Conservation (phyloP, 2,888 invertebrate species). For the Salpingus planirostris region DNA sequence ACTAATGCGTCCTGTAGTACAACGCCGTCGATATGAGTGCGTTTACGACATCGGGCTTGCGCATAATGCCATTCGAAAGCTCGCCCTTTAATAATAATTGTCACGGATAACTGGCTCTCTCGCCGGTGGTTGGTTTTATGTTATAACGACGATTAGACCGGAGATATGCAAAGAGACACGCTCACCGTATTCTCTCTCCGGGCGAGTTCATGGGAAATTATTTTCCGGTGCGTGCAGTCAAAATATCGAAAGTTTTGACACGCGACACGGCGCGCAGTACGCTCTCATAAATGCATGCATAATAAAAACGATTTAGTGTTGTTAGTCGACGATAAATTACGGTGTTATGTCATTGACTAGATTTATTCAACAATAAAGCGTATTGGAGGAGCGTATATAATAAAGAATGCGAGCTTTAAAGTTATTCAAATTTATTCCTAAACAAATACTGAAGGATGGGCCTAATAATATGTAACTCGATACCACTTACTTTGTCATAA, state of each 20-base stretch:
- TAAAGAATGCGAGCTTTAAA: slow-evolving; percentile 10
- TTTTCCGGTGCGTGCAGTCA: too few relatives aligned
- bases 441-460: slow-evolving; percentile 21
- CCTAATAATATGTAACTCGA: slow-evolving; percentile 25
- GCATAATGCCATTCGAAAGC: too few relatives aligned
- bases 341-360: slow-evolving; percentile 16
- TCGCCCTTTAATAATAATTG: too few relatives aligned
- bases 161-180: too few relatives aligned
- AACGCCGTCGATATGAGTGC: slow-evolving; percentile 10
- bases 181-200: too few relatives aligned
- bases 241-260: slow-evolving; percentile 14
- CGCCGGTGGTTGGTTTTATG: too few relatives aligned
- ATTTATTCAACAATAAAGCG: slow-evolving; percentile 16
- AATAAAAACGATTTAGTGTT: slow-evolving; percentile 16
- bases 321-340: slow-evolving; percentile 13
- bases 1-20: slow-evolving; percentile 9
- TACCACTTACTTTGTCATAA: slow-evolving; percentile 24
- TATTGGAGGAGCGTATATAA: slow-evolving; percentile 9
- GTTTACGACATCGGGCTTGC: too few relatives aligned
- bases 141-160: too few relatives aligned
- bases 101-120: too few relatives aligned
- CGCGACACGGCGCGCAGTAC: slow-evolving; percentile 11
- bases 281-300: slow-evolving; percentile 11
- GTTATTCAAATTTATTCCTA: slow-evolving; percentile 23
- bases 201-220: too few relatives aligned